phyloP scores from a whole-genome alignment of 2,113 vertebrate species.

The Fregata magnificens region DNA sequence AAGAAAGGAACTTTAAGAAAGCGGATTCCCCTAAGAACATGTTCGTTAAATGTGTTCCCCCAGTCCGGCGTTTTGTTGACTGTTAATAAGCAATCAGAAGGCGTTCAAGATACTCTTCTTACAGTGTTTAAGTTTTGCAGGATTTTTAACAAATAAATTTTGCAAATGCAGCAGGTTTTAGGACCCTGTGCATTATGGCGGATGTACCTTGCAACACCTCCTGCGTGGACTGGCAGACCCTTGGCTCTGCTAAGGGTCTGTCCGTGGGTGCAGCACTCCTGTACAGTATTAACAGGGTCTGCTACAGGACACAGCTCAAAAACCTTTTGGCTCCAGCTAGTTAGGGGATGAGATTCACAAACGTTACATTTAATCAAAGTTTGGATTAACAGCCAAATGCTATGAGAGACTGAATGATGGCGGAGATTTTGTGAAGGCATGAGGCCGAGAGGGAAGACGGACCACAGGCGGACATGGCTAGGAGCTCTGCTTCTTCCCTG shows the following conservation, averaged over 20 bases:
- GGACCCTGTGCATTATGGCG: neutral
- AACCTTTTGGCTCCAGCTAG: neutral
- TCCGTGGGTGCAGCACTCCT: neutral
- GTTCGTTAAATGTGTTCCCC: neutral
- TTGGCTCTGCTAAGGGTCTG: neutral
- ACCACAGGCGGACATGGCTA: fast-evolving
- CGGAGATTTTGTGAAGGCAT: neutral
- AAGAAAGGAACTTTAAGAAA: neutral
- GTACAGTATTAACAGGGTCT: too few species aligned
- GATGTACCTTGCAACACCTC: neutral
- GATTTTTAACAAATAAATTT: neutral
- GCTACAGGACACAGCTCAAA: neutral
- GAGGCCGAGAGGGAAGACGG: neutral
- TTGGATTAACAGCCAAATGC: neutral
- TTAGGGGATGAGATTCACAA: neutral
- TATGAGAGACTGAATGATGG: neutral
- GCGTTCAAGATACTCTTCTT: neutral
- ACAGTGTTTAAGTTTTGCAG: neutral
- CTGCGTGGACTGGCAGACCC: neutral
- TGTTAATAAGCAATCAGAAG: neutral
- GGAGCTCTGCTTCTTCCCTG: neutral
- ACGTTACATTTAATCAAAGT: neutral
- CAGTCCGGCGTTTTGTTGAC: neutral
- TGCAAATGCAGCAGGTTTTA: neutral
- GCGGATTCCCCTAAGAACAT: neutral